A percentile compares a stretch with the other conserved stretches of the same genome.
phyloP scores from a whole-genome alignment of 1,140 invertebrate genomes.

The Drosophila nannoptera region DNA sequence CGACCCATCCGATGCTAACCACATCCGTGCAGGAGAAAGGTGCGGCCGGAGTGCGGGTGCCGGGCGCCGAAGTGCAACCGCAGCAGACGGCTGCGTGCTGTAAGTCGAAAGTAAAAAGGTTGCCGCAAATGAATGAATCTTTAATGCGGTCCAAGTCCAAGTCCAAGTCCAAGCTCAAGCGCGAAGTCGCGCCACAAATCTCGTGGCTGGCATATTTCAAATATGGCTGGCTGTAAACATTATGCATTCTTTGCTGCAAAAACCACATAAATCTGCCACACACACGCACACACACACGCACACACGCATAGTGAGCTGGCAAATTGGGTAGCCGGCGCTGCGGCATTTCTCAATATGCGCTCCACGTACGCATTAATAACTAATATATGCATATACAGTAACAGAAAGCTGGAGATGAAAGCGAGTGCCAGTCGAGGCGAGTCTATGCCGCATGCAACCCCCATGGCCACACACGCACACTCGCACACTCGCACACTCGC shows the following conservation, averaged over 20 bases:
- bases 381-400: slow-evolving; percentile 77
- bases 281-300: slow-evolving; percentile 28
- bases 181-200: slow-evolving; percentile 61
- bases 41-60: too few relatives aligned
- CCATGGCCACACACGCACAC: not conserved
- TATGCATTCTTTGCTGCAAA: slow-evolving; percentile 76
- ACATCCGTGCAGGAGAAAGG: slow-evolving; percentile 31
- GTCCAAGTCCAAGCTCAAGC: slow-evolving; percentile 9
- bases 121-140: slow-evolving; percentile 68
- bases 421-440: slow-evolving; percentile 11
- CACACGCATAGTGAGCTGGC: slow-evolving; percentile 31
- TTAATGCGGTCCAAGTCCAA: slow-evolving; percentile 63
- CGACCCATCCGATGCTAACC: slow-evolving; percentile 11
- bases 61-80: slow-evolving; percentile 50
- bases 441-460: not conserved
- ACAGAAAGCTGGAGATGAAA: slow-evolving; percentile 44
- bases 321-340: slow-evolving; percentile 52
- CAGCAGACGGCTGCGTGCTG: slow-evolving; percentile 34
- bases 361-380: slow-evolving; percentile 76
- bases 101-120: slow-evolving; percentile 35
- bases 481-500: not conserved
- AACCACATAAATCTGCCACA: slow-evolving; percentile 74
- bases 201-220: slow-evolving; percentile 58
- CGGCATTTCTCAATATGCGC: slow-evolving; percentile 72
- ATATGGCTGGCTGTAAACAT: slow-evolving; percentile 56